Conservation (phyloP, 2,113 vertebrate species). For the Labeo catla region DNA sequence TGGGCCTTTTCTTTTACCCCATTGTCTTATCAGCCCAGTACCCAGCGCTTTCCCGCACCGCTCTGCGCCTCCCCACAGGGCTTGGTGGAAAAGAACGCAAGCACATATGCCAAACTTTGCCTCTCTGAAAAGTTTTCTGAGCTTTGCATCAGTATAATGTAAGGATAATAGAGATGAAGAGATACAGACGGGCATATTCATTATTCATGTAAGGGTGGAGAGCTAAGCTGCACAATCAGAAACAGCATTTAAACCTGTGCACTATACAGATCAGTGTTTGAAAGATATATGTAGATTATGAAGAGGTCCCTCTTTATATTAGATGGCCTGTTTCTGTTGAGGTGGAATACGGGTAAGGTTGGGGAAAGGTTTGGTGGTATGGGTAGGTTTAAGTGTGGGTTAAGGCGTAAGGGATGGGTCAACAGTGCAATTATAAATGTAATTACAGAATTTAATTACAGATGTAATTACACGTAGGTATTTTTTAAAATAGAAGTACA, state of each 20-base stretch:
- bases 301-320: background rate
- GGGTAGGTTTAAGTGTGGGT: too few relatives aligned
- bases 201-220: constrained; percentile 21
- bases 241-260: background rate
- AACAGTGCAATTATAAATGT: too few relatives aligned
- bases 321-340: too few relatives aligned
- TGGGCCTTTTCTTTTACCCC: constrained; percentile 41
- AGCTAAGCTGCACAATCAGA: background rate
- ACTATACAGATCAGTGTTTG: background rate
- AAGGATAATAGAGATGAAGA: constrained; percentile 24
- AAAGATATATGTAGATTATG: background rate
- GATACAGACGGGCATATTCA: background rate
- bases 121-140: constrained; percentile 68
- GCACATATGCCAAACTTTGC: constrained; percentile 78
- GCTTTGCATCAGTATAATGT: constrained; percentile 43
- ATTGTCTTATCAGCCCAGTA: constrained; percentile 46
- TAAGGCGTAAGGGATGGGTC: too few relatives aligned
- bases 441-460: too few relatives aligned
- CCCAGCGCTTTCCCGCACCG: constrained; percentile 40
- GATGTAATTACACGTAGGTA: too few relatives aligned
- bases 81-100: constrained; percentile 75
- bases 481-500: too few relatives aligned
- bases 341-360: too few relatives aligned
- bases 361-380: too few relatives aligned
- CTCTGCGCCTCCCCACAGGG: constrained; percentile 60